A percentile compares a stretch with the other conserved stretches of the same genome.
Evolutionary conservation across 2,888 invertebrate species (phyloP).

Genomic region (Clistopyga incitator): DNA sequence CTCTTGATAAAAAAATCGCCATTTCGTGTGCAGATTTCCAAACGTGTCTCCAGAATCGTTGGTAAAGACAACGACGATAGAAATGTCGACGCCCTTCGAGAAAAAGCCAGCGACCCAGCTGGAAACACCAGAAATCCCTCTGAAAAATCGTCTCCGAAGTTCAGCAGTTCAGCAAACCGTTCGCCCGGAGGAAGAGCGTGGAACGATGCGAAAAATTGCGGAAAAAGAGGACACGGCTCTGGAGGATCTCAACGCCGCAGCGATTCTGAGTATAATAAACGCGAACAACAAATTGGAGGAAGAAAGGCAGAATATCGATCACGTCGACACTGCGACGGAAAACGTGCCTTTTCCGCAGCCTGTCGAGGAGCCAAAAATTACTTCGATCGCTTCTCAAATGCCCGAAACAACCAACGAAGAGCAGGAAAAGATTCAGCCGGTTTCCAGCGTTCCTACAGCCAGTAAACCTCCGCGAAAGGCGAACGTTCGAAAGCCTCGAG

Average conservation of each 20-base stretch:
- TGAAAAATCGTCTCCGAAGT: constrained; percentile 80
- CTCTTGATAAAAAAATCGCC: background rate
- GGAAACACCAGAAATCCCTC: constrained; percentile 72
- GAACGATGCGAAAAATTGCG: background rate
- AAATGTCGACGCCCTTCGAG: constrained; percentile 41
- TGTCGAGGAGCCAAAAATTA: background rate
- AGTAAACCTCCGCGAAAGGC: constrained; percentile 37
- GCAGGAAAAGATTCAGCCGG: background rate
- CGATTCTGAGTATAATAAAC: constrained; percentile 82
- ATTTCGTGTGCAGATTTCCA: constrained; percentile 28
- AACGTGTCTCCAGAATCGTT: constrained; percentile 34
- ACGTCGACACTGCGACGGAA: background rate
- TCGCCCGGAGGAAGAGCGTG: constrained; percentile 22
- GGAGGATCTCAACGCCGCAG: constrained; percentile 82
- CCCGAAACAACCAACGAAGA: constrained; percentile 3
- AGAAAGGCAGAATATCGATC: constrained; percentile 11
- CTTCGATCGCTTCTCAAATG: constrained; percentile 4
- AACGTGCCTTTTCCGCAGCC: background rate
- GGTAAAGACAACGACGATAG: constrained; percentile 36
- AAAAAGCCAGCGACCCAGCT: constrained; percentile 52
- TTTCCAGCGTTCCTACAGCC: background rate
- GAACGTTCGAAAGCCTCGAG: constrained; percentile 45
- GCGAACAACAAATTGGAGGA: constrained; percentile 72
- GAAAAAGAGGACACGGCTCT: constrained; percentile 70
- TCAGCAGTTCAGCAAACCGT: constrained; percentile 75